Conservation (phyloP, 1,140 invertebrate species). For the Delia radicum region DNA sequence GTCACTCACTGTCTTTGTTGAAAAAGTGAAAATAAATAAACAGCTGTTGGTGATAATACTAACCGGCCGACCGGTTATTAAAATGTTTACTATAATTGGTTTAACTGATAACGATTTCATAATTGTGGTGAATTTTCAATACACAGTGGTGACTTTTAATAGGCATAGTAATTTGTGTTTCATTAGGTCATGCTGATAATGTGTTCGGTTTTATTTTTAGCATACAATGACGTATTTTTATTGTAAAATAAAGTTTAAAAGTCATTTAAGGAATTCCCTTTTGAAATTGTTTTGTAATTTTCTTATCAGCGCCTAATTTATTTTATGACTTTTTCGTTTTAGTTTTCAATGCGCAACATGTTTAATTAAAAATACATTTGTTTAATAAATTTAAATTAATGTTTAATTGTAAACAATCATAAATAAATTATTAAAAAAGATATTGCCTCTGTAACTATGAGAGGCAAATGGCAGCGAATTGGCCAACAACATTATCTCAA, state of each 20-base stretch:
- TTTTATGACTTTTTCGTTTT: neutral
- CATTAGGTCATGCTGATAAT: no score
- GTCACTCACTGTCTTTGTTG: neutral
- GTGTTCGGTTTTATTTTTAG: no score
- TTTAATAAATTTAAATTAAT: neutral
- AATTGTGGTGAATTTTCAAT: neutral
- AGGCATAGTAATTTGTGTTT: no score
- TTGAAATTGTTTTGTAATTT: neutral
- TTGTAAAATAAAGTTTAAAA: neutral
- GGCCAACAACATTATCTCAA: neutral
- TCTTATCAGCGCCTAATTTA: neutral
- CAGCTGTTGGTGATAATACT: neutral
- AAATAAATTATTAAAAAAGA: neutral
- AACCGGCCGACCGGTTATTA: neutral
- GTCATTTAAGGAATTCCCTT: neutral
- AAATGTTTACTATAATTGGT: neutral
- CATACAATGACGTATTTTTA: neutral
- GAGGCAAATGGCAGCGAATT: neutral
- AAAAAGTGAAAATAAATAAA: slow-evolving; percentile 4
- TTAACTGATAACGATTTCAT: neutral
- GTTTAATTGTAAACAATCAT: neutral
- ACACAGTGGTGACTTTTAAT: no score
- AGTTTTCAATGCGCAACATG: neutral
- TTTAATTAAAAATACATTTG: neutral
- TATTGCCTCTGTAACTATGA: neutral